These are phyloP conservation scores for Andrena camellia DNA, from an alignment of 2,888 invertebrate genomes.

Conservation along the genomic window DNA sequence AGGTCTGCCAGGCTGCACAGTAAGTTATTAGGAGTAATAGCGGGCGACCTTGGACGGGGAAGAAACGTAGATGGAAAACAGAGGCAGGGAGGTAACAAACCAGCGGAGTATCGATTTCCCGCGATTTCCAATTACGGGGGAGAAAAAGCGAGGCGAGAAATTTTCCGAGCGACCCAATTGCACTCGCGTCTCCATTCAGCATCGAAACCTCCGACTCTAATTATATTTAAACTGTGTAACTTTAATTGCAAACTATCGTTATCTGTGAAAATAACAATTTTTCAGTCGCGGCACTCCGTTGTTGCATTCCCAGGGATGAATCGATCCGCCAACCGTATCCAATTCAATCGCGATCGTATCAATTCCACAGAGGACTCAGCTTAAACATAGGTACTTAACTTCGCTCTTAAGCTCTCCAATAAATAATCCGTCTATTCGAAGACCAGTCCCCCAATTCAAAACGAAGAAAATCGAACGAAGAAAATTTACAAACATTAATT, in stretches of 20 bases:
- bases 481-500: too few species aligned
- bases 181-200: background rate
- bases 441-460: too few species aligned
- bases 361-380: too few species aligned
- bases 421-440: too few species aligned
- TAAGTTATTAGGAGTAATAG: background rate
- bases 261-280: too few species aligned
- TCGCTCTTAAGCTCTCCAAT: too few species aligned
- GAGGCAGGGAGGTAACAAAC: background rate
- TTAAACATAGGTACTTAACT: too few species aligned
- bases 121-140: slow-evolving; percentile 12
- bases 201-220: background rate
- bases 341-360: too few species aligned
- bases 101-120: slow-evolving; percentile 8
- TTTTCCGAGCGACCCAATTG: slow-evolving; percentile 5
- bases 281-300: too few species aligned
- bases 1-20: background rate
- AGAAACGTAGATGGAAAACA: background rate
- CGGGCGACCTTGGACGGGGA: background rate
- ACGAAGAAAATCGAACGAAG: too few species aligned
- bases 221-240: slow-evolving; percentile 5
- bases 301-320: too few species aligned
- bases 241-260: background rate
- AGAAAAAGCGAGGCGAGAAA: slow-evolving; percentile 9
- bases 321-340: too few species aligned